Evolutionary conservation across 2,113 vertebrate genomes (phyloP), one percentile per base, ranked within the genome.

Genomic region (Thunnus maccoyii): DNA sequence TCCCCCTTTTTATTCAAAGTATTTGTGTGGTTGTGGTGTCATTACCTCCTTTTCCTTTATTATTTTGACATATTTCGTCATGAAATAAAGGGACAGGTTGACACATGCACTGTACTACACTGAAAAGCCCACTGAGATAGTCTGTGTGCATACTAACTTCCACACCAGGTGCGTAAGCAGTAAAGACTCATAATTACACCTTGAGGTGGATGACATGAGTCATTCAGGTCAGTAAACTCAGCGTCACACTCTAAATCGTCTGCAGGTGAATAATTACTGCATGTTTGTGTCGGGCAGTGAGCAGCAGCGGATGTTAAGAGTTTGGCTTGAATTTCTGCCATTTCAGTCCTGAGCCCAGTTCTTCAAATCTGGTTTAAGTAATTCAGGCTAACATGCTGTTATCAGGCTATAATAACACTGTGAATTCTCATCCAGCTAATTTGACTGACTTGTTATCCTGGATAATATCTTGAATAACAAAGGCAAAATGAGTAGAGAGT

Each of bases 21-120:
- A 90, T 93, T 82, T 91, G 91, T 22, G 22, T 22, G 22, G 22
- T 22, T 93, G 81, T 88, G 79, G 46, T 71, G 86, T 76, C 83
- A 88, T 94, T 90, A 87, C 86, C 73, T 64, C 62, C 20, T 76
- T 89, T 89, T 79, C 61, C 50, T 63, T 84, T 61, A 32, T 56
- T 57, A 25, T 78, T 80, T 85, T 51, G 60, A 4, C 67, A 63
- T 78, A 58, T 87, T 79, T 74, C 58, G 44, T 80, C 63, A 64
- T 22, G 13, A 77, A 81, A 22, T 22, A 22, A 22, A 22, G 22
- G 22, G 22, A 22, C 22, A 22, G 22, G 22, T 22, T 22, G 22
- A 22, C 22, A 22, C 22, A 22, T 22, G 22, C 22, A 22, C 22
- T 22, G 22, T 22, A 22, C 22, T 22, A 22, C 22, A 22, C 22